phyloP scores from a whole-genome alignment of 1,140 invertebrate species.

The Macrocentrus cingulum region DNA sequence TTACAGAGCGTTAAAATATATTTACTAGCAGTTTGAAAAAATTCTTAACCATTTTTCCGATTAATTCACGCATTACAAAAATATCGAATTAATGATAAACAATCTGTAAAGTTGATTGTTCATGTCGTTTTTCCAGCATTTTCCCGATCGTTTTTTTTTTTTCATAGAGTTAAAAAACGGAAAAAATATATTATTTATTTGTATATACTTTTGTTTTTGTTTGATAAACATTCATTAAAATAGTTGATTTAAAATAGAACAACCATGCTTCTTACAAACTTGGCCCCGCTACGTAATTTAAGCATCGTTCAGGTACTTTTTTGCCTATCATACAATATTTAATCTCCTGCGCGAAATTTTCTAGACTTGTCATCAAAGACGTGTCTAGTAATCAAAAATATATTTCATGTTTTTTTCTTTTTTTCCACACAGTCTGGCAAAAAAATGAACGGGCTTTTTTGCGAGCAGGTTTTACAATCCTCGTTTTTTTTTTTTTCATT shows the following conservation, averaged over 20 bases:
- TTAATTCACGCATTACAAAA: constrained; percentile 25
- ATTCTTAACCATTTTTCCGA: constrained; percentile 21
- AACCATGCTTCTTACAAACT: constrained; percentile 17
- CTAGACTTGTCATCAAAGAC: no score
- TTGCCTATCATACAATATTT: constrained; percentile 21
- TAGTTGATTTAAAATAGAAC: neutral
- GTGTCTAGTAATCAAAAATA: no score
- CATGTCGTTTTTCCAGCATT: neutral
- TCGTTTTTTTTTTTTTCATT: constrained; percentile 6
- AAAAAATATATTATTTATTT: neutral
- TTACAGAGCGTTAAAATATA: no score
- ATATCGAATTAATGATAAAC: constrained; percentile 21
- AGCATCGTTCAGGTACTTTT: constrained; percentile 31
- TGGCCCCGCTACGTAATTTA: constrained; percentile 20
- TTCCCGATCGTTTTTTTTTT: constrained; percentile 7
- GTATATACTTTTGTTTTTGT: constrained; percentile 1
- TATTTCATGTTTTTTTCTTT: no score
- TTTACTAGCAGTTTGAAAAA: constrained; percentile 1
- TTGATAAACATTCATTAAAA: constrained; percentile 11
- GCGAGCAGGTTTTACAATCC: constrained; percentile 25
- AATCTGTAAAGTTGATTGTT: constrained; percentile 15
- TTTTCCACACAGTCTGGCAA: neutral
- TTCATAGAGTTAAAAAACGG: no score
- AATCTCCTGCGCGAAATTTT: constrained; percentile 25
- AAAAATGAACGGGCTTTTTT: neutral